A percentile compares a stretch with the other conserved stretches of the same genome.
Evolutionary conservation across 1,140 invertebrate species (phyloP).

Genomic region (Halotydeus destructor): DNA sequence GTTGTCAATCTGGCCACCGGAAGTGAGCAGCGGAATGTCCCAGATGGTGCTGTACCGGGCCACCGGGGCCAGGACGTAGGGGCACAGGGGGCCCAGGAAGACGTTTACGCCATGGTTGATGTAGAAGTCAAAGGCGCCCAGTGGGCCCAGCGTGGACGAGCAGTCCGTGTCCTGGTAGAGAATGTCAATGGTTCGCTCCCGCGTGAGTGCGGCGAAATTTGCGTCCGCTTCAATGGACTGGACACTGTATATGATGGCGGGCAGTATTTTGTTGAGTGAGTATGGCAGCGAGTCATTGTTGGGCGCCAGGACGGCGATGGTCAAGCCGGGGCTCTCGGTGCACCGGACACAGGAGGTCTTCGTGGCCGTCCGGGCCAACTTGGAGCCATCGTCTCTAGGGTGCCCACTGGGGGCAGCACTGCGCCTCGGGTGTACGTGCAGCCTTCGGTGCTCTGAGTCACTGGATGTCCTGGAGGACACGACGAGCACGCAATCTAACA

Average conservation of each 20-base stretch:
- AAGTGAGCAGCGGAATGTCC: constrained; percentile 64
- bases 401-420: too few species aligned
- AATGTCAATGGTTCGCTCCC: constrained; percentile 34
- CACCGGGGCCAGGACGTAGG: constrained; percentile 73
- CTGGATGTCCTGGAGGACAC: too few species aligned
- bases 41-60: constrained; percentile 65
- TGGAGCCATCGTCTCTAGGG: too few species aligned
- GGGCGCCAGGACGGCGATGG: constrained; percentile 42
- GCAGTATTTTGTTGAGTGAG: constrained; percentile 43
- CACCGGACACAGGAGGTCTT: neutral
- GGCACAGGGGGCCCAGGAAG: constrained; percentile 71
- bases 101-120: constrained; percentile 39
- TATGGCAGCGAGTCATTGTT: constrained; percentile 37
- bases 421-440: too few species aligned
- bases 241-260: constrained; percentile 49
- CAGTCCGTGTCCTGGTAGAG: constrained; percentile 50
- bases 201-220: neutral
- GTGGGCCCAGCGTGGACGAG: constrained; percentile 48
- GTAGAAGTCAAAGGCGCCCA: constrained; percentile 56
- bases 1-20: constrained; percentile 55
- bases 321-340: too few species aligned
- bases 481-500: too few species aligned
- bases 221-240: constrained; percentile 28
- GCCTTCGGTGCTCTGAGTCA: too few species aligned
- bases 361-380: too few species aligned